These are phyloP conservation scores for Monodelphis domestica DNA, from an alignment of 2,797 vertebrate species.

Conservation along the genomic window DNA sequence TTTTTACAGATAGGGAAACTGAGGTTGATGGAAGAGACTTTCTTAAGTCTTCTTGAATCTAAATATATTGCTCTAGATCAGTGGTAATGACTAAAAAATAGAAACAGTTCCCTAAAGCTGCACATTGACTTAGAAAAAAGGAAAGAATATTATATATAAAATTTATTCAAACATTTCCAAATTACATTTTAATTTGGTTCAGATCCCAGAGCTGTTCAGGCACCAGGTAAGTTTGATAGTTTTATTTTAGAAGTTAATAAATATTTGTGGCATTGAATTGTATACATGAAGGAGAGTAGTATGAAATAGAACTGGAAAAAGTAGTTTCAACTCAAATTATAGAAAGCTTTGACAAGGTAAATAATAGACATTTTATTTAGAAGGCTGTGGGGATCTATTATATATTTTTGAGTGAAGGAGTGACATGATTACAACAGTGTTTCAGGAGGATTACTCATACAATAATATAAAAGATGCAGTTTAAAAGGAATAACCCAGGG, in stretches of 20 bases:
- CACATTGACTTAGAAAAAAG: too few relatives aligned
- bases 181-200: background rate
- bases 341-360: background rate
- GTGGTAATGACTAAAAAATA: too few relatives aligned
- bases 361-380: background rate
- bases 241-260: background rate
- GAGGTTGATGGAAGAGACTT: too few relatives aligned
- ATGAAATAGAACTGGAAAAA: background rate
- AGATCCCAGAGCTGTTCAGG: background rate
- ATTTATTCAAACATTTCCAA: background rate
- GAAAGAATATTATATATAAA: too few relatives aligned
- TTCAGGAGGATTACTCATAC: background rate
- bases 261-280: background rate
- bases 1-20: too few relatives aligned
- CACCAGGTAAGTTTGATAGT: background rate
- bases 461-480: background rate
- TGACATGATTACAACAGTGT: background rate
- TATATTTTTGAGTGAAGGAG: background rate
- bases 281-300: background rate
- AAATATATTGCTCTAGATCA: too few relatives aligned
- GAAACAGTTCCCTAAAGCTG: too few relatives aligned
- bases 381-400: background rate
- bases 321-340: background rate
- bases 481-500: background rate
- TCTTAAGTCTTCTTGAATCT: too few relatives aligned